phyloP scores from a whole-genome alignment of 2,797 vertebrate genomes.

The Pelochelys cantorii region DNA sequence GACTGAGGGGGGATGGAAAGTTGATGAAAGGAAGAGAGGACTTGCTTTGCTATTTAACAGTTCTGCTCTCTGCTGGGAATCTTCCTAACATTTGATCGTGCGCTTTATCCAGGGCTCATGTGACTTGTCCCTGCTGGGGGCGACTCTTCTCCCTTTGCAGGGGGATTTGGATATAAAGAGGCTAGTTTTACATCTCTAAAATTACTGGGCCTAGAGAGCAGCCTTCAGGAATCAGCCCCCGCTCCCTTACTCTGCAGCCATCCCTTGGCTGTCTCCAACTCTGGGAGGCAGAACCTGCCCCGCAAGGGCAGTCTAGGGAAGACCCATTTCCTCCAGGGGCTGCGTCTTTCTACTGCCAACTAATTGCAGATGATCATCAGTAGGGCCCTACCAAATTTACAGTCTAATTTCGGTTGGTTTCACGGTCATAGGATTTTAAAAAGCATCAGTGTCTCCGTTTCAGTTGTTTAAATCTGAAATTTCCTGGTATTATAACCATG shows the following conservation, averaged over 20 bases:
- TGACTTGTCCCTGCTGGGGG: not conserved
- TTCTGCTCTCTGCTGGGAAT: not conserved
- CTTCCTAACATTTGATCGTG: accelerated
- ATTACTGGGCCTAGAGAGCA: not conserved
- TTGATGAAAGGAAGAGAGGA: not conserved
- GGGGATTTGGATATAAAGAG: not conserved
- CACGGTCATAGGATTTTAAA: too few relatives aligned
- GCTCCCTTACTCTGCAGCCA: not conserved
- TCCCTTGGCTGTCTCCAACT: not conserved
- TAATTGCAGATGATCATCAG: not conserved
- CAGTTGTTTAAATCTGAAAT: too few relatives aligned
- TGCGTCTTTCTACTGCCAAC: not conserved
- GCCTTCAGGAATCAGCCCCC: not conserved
- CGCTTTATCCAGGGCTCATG: not conserved
- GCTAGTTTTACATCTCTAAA: not conserved
- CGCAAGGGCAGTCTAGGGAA: not conserved
- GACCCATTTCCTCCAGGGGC: not conserved
- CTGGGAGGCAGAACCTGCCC: not conserved
- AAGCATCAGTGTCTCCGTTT: too few relatives aligned
- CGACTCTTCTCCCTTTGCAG: not conserved
- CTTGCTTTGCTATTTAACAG: not conserved
- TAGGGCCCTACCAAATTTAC: too few relatives aligned
- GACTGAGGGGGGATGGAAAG: too few relatives aligned
- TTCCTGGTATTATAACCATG: too few relatives aligned
- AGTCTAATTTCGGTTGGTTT: too few relatives aligned